Evolutionary conservation across 1,140 invertebrate species (phyloP), one percentile per base, ranked within the genome.

Genomic region (Drosophila novamexicana): DNA sequence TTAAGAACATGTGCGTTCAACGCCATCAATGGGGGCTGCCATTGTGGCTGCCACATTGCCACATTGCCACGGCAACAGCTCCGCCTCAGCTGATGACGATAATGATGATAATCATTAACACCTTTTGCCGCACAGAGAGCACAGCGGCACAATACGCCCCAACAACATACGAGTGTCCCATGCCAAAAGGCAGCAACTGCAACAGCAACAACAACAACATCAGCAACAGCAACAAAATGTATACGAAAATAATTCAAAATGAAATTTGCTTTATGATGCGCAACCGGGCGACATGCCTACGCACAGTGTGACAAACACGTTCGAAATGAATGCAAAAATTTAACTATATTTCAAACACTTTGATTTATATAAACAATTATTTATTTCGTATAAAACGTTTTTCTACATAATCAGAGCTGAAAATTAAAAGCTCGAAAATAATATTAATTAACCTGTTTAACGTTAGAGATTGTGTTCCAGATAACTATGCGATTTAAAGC

Each of bases 221-320:
- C 56, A 39, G 16, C 57, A 47, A 74, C 67, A 81, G 63, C 65
- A 49, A 81, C 84, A 61, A 78, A 76, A 70, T 70, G 81, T 86
- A 86, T 88, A 86, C 53, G 76, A 91, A 82, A 91, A 91, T 91
- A 91, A 86, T 91, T 91, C 90, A 91, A 91, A 91, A 91, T 83
- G 90, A 89, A 91, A 89, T 91, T 91, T 91, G 90, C 86, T 91
- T 91, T 91, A 91, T 91, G 85, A 91, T 86, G 91, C 86, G 86
- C 86, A 90, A 86, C 85, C 80, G 81, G 78, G 82, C 73, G 77
- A 86, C 84, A 65, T 81, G 70, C 58, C 72, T 77, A 82, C 76
- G 76, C 79, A 86, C 83, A 79, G 66, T 86, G 83, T 9, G 8
- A 1, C 47, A 1, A 66, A 16, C 6, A 5, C 14, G 32, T 0